A percentile compares a stretch with the other conserved stretches of the same genome.
Conservation (phyloP, 2,888 invertebrate genomes). For the Orthosia gracilis region DNA sequence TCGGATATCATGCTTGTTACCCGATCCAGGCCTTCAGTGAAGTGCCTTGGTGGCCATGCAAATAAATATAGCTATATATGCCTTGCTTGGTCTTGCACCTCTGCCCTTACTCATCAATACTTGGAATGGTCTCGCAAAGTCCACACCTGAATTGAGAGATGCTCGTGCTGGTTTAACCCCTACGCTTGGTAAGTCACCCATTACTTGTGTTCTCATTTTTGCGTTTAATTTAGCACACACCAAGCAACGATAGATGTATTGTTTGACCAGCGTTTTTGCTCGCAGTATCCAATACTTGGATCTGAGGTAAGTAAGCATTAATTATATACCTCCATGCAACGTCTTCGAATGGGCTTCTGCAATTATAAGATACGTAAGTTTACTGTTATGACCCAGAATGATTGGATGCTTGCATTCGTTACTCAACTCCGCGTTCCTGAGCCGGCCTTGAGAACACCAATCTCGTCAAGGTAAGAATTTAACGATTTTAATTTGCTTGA, state of each 20-base stretch:
- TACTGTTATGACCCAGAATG: background rate
- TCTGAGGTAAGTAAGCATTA: constrained; percentile 4
- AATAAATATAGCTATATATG: background rate
- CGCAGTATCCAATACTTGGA: constrained; percentile 7
- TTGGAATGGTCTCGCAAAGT: constrained; percentile 8
- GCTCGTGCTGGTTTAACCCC: constrained; percentile 15
- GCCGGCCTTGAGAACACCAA: background rate
- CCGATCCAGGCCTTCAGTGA: too few relatives aligned
- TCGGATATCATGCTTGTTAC: too few relatives aligned
- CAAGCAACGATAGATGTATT: too few relatives aligned
- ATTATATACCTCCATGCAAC: background rate
- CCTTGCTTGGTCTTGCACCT: background rate
- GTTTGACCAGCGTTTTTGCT: background rate
- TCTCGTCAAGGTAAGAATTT: background rate
- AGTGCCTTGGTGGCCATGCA: constrained; percentile 8
- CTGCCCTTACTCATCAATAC: background rate
- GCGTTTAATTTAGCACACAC: background rate
- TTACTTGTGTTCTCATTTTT: constrained; percentile 7
- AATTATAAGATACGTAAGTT: background rate
- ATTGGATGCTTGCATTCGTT: background rate
- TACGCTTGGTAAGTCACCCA: constrained; percentile 27
- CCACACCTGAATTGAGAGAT: constrained; percentile 11
- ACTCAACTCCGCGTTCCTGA: background rate
- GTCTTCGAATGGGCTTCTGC: constrained; percentile 2
- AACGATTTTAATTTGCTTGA: background rate